A percentile compares a stretch with the other conserved stretches of the same genome.
phyloP scores from a whole-genome alignment of 2,888 invertebrate species.

The Ochropacha duplaris region DNA sequence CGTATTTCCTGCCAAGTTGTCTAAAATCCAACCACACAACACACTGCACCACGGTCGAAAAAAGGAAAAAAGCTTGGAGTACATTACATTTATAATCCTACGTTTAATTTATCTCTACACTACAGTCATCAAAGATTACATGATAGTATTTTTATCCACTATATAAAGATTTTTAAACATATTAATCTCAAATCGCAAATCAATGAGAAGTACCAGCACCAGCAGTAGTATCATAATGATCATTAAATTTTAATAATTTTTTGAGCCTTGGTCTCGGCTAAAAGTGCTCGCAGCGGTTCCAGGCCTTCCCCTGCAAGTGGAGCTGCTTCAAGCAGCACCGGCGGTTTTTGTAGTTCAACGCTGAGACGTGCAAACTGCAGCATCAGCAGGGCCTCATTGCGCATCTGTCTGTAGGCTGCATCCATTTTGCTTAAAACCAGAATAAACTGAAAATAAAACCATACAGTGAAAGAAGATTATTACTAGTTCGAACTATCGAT shows the following conservation, averaged over 20 bases:
- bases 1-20: too few relatives aligned
- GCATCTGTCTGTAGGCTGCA: constrained; percentile 92
- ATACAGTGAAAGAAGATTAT: neutral
- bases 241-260: constrained; percentile 4
- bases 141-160: too few relatives aligned
- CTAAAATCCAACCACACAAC: too few relatives aligned
- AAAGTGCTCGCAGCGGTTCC: constrained; percentile 80
- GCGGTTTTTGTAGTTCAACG: constrained; percentile 86
- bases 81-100: too few relatives aligned
- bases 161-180: too few relatives aligned
- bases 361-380: constrained; percentile 88
- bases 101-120: too few relatives aligned
- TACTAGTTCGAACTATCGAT: neutral
- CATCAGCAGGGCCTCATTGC: constrained; percentile 93
- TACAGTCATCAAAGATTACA: too few relatives aligned
- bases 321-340: constrained; percentile 88
- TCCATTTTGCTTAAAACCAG: constrained; percentile 93
- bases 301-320: constrained; percentile 88
- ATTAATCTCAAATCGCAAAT: too few relatives aligned
- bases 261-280: constrained; percentile 48
- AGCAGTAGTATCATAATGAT: too few relatives aligned
- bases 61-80: too few relatives aligned
- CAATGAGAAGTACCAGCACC: too few relatives aligned
- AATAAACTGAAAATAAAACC: constrained; percentile 75
- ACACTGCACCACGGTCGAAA: too few relatives aligned